phyloP scores from a whole-genome alignment of 2,888 invertebrate genomes.

The Trissoscelio sp. region DNA sequence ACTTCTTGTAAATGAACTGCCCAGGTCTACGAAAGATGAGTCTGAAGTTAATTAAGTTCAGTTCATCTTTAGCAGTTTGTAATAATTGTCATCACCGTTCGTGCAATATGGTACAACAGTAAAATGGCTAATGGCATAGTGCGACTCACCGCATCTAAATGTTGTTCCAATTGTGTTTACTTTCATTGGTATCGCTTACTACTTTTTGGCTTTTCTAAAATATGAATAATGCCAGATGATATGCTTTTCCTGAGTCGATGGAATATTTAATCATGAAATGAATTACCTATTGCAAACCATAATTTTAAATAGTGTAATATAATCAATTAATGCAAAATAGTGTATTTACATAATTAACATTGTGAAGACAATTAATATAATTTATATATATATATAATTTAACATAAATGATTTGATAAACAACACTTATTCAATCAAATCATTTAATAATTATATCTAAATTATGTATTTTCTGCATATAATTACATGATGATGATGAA shows the following conservation, averaged over 20 bases:
- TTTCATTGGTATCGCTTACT: slow-evolving; percentile 83
- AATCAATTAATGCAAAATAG: slow-evolving; percentile 13
- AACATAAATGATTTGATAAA: background rate
- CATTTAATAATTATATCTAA: background rate
- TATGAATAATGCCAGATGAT: slow-evolving; percentile 83
- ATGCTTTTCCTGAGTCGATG: slow-evolving; percentile 53
- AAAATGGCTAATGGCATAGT: slow-evolving; percentile 77
- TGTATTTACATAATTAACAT: slow-evolving; percentile 34
- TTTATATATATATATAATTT: slow-evolving; percentile 1
- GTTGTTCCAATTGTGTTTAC: slow-evolving; percentile 84
- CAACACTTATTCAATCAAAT: background rate
- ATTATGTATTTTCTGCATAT: background rate
- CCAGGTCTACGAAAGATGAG: slow-evolving; percentile 27
- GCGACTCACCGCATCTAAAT: slow-evolving; percentile 84
- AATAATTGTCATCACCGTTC: slow-evolving; percentile 78
- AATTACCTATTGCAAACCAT: slow-evolving; percentile 54
- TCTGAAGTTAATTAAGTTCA: slow-evolving; percentile 11
- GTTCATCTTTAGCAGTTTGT: slow-evolving; percentile 50
- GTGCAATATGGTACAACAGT: slow-evolving; percentile 82
- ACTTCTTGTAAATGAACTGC: background rate
- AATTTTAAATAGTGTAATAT: slow-evolving; percentile 12
- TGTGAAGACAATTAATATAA: too few species aligned
- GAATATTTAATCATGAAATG: slow-evolving; percentile 39
- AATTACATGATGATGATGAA: background rate
- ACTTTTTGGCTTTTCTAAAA: slow-evolving; percentile 84